These are phyloP conservation scores for Trilocha varians DNA, from an alignment of 2,888 invertebrate genomes.

Conservation along the genomic window DNA sequence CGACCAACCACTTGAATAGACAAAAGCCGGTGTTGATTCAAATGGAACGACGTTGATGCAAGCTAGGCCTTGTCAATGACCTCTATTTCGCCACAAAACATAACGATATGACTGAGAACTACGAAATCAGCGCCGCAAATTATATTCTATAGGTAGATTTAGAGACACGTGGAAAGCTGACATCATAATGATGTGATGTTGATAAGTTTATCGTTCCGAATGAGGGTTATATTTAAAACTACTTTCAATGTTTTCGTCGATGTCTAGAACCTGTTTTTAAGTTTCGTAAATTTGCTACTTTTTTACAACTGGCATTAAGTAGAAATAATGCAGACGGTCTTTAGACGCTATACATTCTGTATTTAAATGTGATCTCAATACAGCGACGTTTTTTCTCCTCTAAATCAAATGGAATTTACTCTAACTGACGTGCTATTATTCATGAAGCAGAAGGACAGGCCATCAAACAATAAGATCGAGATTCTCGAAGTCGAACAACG, in stretches of 20 bases:
- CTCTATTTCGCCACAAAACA: slow-evolving; percentile 61
- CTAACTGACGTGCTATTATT: not conserved
- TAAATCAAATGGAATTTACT: not conserved
- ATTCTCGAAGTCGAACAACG: too few species aligned
- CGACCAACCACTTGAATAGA: slow-evolving; percentile 1
- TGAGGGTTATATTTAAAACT: too few species aligned
- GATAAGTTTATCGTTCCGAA: too few species aligned
- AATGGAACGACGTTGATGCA: slow-evolving; percentile 41
- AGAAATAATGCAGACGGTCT: too few species aligned
- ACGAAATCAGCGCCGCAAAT: slow-evolving; percentile 5
- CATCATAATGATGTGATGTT: too few species aligned
- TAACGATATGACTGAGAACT: slow-evolving; percentile 16
- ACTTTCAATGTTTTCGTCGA: too few species aligned
- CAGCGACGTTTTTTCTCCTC: not conserved
- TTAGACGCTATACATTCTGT: not conserved
- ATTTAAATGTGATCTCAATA: not conserved
- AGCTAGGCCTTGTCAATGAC: slow-evolving; percentile 69
- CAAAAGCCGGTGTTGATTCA: slow-evolving; percentile 29
- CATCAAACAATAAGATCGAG: slow-evolving; percentile 7
- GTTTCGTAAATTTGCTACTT: too few species aligned
- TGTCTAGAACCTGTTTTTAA: too few species aligned
- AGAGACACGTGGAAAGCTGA: slow-evolving; percentile 24
- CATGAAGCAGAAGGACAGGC: not conserved
- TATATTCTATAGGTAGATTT: slow-evolving; percentile 24
- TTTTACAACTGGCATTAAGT: too few species aligned